Percentiles rank a stretch among this genome's conserved stretches.
Evolutionary conservation across 2,797 vertebrate species (phyloP).

Genomic region (Paguma larvata): DNA sequence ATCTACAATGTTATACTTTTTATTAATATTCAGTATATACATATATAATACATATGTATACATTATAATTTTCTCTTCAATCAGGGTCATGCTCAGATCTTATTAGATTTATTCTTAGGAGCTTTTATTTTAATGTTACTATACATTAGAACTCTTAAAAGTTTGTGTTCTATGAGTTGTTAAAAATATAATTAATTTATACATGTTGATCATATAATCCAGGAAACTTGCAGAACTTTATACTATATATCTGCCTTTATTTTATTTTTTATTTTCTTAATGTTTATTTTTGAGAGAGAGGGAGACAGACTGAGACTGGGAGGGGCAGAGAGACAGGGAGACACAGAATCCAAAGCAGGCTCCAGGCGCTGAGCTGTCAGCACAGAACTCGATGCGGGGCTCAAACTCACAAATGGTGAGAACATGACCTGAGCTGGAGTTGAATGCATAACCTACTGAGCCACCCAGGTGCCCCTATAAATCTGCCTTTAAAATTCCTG

Average conservation of each 20-base stretch:
- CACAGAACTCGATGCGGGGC: too few relatives aligned
- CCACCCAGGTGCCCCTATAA: too few relatives aligned
- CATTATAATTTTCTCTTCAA: not conserved
- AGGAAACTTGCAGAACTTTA: not conserved
- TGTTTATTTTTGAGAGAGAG: too few relatives aligned
- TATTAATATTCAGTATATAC: not conserved
- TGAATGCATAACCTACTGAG: too few relatives aligned
- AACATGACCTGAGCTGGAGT: too few relatives aligned
- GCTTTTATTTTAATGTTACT: not conserved
- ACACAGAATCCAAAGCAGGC: too few relatives aligned
- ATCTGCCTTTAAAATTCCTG: not conserved
- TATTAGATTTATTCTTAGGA: not conserved
- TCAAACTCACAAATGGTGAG: too few relatives aligned
- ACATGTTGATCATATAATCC: not conserved
- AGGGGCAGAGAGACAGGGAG: too few relatives aligned
- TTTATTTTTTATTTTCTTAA: too few relatives aligned
- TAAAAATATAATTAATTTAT: not conserved
- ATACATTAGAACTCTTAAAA: not conserved
- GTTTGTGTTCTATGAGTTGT: not conserved
- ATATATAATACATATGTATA: not conserved
- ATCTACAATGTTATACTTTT: not conserved
- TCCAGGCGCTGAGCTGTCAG: too few relatives aligned
- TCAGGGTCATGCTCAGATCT: not conserved
- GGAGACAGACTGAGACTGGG: too few relatives aligned
- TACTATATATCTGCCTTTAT: not conserved